Evolutionary conservation across 2,113 vertebrate species (phyloP).

Genomic region (Leptobrachium ailaonicum): DNA sequence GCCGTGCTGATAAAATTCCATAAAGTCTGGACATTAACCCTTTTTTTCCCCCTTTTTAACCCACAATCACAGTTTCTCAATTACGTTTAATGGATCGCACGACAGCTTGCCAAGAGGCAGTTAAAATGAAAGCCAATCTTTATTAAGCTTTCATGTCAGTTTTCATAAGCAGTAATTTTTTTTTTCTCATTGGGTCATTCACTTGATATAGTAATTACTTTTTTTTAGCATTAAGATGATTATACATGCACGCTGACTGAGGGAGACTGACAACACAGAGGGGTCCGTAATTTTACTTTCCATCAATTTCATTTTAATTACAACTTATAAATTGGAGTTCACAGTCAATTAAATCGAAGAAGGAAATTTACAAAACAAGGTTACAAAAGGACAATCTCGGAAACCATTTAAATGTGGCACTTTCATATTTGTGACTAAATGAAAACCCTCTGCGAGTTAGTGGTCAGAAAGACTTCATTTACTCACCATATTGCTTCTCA

Average conservation of each 20-base stretch:
- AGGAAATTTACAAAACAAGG: conserved; percentile 48
- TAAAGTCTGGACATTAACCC: no score
- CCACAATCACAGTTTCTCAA: no score
- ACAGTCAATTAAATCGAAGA: conserved; percentile 46
- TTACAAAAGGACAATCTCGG: conserved; percentile 41
- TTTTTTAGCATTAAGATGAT: conserved; percentile 37
- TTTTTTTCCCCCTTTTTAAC: no score
- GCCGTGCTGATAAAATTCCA: no score
- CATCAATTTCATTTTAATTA: conserved; percentile 50
- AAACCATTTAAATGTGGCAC: conserved; percentile 41
- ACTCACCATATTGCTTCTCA: not conserved
- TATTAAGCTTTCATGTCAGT: not conserved
- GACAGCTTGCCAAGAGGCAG: no score
- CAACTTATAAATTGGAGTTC: conserved; percentile 47
- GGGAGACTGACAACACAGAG: conserved; percentile 36
- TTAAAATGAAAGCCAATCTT: no score
- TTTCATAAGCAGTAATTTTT: conserved; percentile 12
- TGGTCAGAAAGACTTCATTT: not conserved
- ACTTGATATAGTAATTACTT: conserved; percentile 41
- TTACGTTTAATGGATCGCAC: no score
- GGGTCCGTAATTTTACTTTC: conserved; percentile 42
- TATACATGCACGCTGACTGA: conserved; percentile 36
- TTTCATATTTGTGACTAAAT: conserved; percentile 38
- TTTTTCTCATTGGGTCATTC: conserved; percentile 24
- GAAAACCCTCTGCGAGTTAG: not conserved